phyloP scores from a whole-genome alignment of 2,113 vertebrate genomes.

The Corythaeola cristata region DNA sequence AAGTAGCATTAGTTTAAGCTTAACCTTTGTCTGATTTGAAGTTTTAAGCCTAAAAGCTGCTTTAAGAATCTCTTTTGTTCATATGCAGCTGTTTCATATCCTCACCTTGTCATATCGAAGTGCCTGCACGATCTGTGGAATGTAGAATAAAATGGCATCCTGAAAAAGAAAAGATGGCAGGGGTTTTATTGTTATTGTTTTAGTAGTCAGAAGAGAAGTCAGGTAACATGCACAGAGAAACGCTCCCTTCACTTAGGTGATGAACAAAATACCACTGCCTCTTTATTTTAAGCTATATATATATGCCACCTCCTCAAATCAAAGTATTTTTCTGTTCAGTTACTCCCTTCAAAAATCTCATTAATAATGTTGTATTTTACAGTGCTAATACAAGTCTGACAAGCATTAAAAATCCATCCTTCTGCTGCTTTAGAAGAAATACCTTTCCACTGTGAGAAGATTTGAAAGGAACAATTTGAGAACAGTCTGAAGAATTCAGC shows the following conservation, averaged over 20 bases:
- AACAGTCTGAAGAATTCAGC: background rate
- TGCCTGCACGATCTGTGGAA: conserved; percentile 96
- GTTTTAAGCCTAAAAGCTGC: background rate
- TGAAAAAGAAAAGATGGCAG: conserved; percentile 51
- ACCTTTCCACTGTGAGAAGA: background rate
- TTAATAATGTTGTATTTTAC: background rate
- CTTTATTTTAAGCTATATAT: background rate
- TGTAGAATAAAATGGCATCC: conserved; percentile 98
- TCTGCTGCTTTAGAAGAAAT: background rate
- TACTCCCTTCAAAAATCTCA: background rate
- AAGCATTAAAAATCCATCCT: background rate
- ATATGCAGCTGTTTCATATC: background rate
- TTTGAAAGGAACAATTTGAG: background rate
- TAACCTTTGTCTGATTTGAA: background rate
- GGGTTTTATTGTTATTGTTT: background rate
- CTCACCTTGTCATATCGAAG: conserved; percentile 95
- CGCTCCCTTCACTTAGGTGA: background rate
- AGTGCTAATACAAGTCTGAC: background rate
- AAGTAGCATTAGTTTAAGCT: background rate
- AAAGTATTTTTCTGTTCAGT: background rate
- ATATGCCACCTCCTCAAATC: background rate
- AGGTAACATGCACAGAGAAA: background rate
- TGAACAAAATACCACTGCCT: background rate
- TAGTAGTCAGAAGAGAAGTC: background rate
- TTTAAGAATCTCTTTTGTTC: background rate